These are phyloP conservation scores for Dioctria linearis DNA, from an alignment of 2,888 invertebrate species.

Conservation along the genomic window DNA sequence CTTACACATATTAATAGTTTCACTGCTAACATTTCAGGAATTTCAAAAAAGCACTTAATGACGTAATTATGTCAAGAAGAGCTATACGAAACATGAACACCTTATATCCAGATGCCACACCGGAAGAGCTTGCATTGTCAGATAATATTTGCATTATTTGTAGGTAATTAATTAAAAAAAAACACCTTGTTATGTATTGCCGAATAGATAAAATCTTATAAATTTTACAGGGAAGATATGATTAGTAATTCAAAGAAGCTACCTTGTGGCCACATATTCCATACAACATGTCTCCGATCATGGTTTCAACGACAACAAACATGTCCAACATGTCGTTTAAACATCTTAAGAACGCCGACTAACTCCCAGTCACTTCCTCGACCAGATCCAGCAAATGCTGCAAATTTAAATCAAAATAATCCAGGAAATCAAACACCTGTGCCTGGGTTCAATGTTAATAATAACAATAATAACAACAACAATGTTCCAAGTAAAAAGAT, in stretches of 20 bases:
- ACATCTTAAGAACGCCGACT: constrained; percentile 77
- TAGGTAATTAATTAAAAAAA: constrained; percentile 70
- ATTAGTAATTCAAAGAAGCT: constrained; percentile 90
- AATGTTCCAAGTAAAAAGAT: constrained; percentile 56
- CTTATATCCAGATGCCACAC: constrained; percentile 95
- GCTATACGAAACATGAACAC: constrained; percentile 99
- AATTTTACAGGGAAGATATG: constrained; percentile 76
- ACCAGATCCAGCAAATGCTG: constrained; percentile 63
- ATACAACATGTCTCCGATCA: constrained; percentile 95
- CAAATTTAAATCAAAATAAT: constrained; percentile 46
- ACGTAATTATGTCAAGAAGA: constrained; percentile 95
- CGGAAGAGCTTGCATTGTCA: constrained; percentile 90
- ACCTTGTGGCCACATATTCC: constrained; percentile 99
- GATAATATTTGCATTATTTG: constrained; percentile 99
- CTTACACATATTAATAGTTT: too few species aligned
- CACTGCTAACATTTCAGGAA: constrained; percentile 74
- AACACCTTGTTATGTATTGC: neutral
- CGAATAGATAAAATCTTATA: neutral
- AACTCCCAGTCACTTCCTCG: constrained; percentile 67
- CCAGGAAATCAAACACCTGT: constrained; percentile 25
- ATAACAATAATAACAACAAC: constrained; percentile 42
- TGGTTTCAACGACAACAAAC: constrained; percentile 99
- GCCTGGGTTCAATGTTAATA: constrained; percentile 36
- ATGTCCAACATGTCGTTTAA: constrained; percentile 97
- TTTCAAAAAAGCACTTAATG: constrained; percentile 97